Evolutionary conservation across 2,113 vertebrate genomes (phyloP).

Genomic region (Tyrannus savana): DNA sequence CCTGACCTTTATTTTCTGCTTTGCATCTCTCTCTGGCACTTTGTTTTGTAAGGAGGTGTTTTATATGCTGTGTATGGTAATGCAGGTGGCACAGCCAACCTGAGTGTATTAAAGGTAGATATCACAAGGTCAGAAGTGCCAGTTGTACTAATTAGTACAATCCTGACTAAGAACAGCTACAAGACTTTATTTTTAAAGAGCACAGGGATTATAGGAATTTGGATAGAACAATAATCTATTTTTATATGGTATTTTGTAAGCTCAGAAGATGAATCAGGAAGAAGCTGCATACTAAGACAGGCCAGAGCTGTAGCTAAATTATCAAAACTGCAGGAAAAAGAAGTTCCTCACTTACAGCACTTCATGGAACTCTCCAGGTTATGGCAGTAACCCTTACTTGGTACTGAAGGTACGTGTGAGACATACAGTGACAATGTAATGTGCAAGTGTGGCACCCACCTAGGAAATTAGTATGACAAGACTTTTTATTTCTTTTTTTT

Average conservation of each 20-base stretch:
- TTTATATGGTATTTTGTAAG: conserved; percentile 36
- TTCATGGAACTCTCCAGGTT: background rate
- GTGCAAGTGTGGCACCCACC: background rate
- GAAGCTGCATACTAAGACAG: background rate
- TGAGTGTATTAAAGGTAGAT: background rate
- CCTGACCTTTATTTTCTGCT: background rate
- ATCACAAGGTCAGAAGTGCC: conserved; percentile 40
- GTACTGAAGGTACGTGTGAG: background rate
- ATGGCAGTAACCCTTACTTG: background rate
- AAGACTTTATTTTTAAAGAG: conserved; percentile 45
- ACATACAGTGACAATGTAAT: background rate
- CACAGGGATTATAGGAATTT: conserved; percentile 50
- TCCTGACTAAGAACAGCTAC: conserved; percentile 42
- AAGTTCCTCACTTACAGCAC: background rate
- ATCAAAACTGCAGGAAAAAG: background rate
- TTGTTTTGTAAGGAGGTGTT: background rate
- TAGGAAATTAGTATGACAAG: background rate
- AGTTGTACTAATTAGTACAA: conserved; percentile 7
- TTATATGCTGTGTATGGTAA: background rate
- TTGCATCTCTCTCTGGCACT: background rate
- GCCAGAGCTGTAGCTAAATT: background rate
- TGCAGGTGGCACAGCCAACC: background rate
- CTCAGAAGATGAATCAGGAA: conserved; percentile 20
- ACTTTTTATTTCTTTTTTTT: background rate
- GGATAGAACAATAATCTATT: conserved; percentile 47